These are phyloP conservation scores for Drosophila subobscura DNA, from an alignment of 1,140 invertebrate genomes.

Conservation along the genomic window DNA sequence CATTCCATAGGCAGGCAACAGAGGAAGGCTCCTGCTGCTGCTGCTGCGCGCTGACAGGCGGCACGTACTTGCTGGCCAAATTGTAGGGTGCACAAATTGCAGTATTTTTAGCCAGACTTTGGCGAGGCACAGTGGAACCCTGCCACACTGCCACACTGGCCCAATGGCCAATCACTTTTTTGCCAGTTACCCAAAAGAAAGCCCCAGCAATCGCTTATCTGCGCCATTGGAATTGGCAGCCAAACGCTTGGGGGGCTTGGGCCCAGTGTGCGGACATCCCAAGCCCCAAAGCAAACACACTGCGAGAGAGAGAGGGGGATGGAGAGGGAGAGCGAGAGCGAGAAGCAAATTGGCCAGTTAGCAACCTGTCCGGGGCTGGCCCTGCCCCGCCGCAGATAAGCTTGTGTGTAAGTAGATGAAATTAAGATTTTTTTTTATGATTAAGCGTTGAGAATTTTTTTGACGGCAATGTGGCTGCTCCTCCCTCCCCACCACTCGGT, in stretches of 20 bases:
- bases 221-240: slow-evolving; percentile 28
- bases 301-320: slow-evolving; percentile 8
- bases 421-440: slow-evolving; percentile 72
- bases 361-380: slow-evolving; percentile 50
- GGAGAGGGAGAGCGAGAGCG: neutral
- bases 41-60: slow-evolving; percentile 29
- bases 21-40: neutral
- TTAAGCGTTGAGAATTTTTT: slow-evolving; percentile 75
- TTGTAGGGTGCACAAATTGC: slow-evolving; percentile 50
- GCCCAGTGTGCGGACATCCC: no score
- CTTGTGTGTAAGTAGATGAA: slow-evolving; percentile 73
- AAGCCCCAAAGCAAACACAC: slow-evolving; percentile 63
- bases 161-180: neutral
- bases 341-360: slow-evolving; percentile 69
- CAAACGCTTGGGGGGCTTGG: neutral
- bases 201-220: slow-evolving; percentile 31
- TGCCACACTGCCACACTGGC: slow-evolving; percentile 4
- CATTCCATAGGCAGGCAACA: no score
- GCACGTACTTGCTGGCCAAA: slow-evolving; percentile 65
- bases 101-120: slow-evolving; percentile 63
- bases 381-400: slow-evolving; percentile 20
- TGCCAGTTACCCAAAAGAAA: slow-evolving; percentile 6
- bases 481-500: neutral
- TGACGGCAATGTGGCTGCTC: slow-evolving; percentile 45
- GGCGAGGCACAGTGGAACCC: slow-evolving; percentile 19